phyloP scores from a whole-genome alignment of 37 sponge, comb jelly and placozoan species.

The Oscarella lobularis region DNA sequence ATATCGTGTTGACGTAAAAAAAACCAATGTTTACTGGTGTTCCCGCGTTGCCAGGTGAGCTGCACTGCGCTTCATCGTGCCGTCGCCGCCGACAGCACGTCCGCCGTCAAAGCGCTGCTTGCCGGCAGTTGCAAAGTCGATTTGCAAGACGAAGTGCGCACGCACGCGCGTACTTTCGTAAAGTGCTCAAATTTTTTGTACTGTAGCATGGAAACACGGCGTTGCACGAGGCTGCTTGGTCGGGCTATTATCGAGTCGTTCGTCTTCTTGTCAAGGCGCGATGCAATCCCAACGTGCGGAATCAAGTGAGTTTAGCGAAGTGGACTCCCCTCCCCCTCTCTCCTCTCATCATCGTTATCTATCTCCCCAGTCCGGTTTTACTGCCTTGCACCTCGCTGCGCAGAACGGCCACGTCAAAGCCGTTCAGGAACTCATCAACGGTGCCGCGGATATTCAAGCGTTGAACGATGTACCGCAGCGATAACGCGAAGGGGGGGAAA shows the following conservation, averaged over 20 bases:
- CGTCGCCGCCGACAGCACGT: neutral
- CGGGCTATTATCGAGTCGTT: neutral
- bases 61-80: conserved; percentile 1
- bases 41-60: neutral
- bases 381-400: neutral
- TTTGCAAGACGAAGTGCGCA: neutral
- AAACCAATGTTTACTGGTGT: neutral
- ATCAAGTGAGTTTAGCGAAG: neutral
- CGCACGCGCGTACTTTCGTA: neutral
- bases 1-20: too few species aligned
- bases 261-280: neutral
- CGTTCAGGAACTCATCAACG: neutral
- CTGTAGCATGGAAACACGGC: neutral
- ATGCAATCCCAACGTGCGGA: neutral
- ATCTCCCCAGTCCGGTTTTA: neutral
- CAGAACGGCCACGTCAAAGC: neutral
- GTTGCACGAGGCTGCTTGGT: neutral
- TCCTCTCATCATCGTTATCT: too few species aligned
- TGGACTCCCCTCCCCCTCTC: too few species aligned
- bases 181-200: neutral
- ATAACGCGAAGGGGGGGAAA: too few species aligned
- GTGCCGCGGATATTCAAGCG: neutral
- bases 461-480: neutral
- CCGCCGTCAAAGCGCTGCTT: neutral
- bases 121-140: neutral